phyloP scores from a whole-genome alignment of 2,113 vertebrate species.

The Sphyrna mokarran region DNA sequence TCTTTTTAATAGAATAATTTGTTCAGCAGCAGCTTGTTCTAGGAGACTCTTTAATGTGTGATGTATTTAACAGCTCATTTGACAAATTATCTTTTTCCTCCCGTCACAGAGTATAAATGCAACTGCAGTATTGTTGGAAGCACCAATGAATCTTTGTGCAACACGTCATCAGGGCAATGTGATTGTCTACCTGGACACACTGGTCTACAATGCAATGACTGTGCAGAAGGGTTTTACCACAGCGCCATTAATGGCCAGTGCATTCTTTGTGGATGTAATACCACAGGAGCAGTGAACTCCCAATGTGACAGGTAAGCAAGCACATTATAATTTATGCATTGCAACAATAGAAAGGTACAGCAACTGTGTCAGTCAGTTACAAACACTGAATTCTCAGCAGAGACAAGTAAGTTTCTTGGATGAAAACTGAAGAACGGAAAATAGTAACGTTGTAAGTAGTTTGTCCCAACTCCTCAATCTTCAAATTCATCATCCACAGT shows the following conservation, averaged over 20 bases:
- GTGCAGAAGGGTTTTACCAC: slow-evolving; percentile 59
- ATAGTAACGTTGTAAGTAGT: background rate
- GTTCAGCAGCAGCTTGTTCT: background rate
- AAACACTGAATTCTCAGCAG: background rate
- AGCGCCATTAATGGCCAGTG: slow-evolving; percentile 58
- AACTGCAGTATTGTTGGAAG: slow-evolving; percentile 66
- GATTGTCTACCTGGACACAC: slow-evolving; percentile 54
- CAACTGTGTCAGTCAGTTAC: background rate
- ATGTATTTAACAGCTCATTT: background rate
- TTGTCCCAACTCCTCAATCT: background rate
- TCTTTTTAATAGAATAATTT: background rate
- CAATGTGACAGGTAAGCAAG: slow-evolving; percentile 63
- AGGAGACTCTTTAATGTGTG: background rate
- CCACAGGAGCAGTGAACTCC: slow-evolving; percentile 51
- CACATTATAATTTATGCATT: background rate
- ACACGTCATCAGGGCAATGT: slow-evolving; percentile 57
- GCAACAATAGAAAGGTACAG: background rate
- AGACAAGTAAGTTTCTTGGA: background rate
- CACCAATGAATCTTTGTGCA: slow-evolving; percentile 50
- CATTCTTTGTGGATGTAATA: slow-evolving; percentile 60
- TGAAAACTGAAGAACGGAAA: background rate
- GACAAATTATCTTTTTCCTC: background rate
- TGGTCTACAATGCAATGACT: slow-evolving; percentile 61
- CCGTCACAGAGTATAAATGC: slow-evolving; percentile 47
- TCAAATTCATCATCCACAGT: background rate